Base-by-base conservation (phyloP, 2,797 vertebrate genomes). In the Hemibagrus guttatus region DNA sequence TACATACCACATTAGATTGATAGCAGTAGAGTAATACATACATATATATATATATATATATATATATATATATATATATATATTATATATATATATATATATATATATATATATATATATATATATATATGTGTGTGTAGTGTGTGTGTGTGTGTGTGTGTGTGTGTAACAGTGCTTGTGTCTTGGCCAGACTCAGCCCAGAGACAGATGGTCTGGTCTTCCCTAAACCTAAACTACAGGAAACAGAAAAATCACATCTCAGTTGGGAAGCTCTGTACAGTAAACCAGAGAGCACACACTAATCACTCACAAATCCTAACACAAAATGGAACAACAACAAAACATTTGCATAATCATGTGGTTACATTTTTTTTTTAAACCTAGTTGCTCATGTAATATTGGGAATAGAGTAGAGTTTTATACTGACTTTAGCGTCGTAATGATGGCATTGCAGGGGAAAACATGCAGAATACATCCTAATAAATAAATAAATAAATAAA, bases 161-260 rank as follows among this genome's bases (percentile, higher is more conserved):
- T 83, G 69, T 39, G 49, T 61, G 26, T 42, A n/a, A 46, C 5
- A 14, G 54, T 75, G 26, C 69, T 85, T 61, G 59, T 83, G 71
- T 84, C 49, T 54, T 85, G 80, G 83, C 85, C 81, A 68, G 69
- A 87, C 75, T 86, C 80, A 85, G 75, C 75, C 75, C 79, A 68
- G 79, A 86, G 80, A 90, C 86, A 89, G 88, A 90, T 90, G 88
- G 88, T 86, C 87, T 79, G 83, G 88, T 86, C 85, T 90, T 86
- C 64, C 89, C 87, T 86, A 83, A 84, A 88, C 63, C 78, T 84
- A 86, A 84, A 88, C 54, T 88, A 86, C 85, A 88, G 89, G 86
- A 90, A 90, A 88, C 78, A 90, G 56, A 84, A 84, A 83, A 71
- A 86, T 89, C 63, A 79, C 86, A 80, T 87, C 89, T 87, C 88